Base-by-base conservation (phyloP, 2,888 invertebrate genomes). In the Poecilobothrus nobilitatus region DNA sequence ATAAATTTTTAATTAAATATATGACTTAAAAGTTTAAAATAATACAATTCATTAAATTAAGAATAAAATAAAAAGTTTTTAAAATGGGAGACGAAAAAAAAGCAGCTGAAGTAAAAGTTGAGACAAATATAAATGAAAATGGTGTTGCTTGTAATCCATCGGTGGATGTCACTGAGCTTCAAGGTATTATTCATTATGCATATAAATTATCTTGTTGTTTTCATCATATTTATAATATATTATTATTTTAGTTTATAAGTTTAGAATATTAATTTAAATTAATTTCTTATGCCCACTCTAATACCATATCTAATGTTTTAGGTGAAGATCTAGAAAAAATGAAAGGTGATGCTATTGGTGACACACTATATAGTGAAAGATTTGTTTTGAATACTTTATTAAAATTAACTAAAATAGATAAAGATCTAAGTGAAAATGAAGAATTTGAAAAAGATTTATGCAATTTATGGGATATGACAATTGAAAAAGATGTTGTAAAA, bases 391-490 rank as follows among this genome's bases (percentile, higher is more conserved):
- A 87, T 78, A 87, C 89, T 21, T 77, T 91, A 21, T 79, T 91
- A 69, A 86, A 87, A 78, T 80, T 91, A 18, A 84, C 84, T 1
- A 83, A 86, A 75, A 76, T 83, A 62, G 84, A 87, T 67, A 84
- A 86, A 73, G 81, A 86, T 64, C 85, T 86, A 78, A 71, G 72
- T 10, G 74, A 76, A 12, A 84, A 84, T 68, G 84, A 86, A 70
- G 82, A 86, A 1, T 82, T 91, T 66, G 92, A 93, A 82, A 86
- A 86, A 33, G 89, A 92, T 75, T 82, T 93, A 61, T 91, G 91
- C 76, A 86, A 87, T 8, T 78, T 94, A 0, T 94, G 94, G 94
- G 92, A 94, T 74, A 93, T 92, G 91, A 90, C 92, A 0, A 84
- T 89, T 0, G 91, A 93, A 73, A 85, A 86, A 72, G 92, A 91